These are phyloP conservation scores for Bubo bubo DNA, from an alignment of 2,113 vertebrate species.

Conservation along the genomic window DNA sequence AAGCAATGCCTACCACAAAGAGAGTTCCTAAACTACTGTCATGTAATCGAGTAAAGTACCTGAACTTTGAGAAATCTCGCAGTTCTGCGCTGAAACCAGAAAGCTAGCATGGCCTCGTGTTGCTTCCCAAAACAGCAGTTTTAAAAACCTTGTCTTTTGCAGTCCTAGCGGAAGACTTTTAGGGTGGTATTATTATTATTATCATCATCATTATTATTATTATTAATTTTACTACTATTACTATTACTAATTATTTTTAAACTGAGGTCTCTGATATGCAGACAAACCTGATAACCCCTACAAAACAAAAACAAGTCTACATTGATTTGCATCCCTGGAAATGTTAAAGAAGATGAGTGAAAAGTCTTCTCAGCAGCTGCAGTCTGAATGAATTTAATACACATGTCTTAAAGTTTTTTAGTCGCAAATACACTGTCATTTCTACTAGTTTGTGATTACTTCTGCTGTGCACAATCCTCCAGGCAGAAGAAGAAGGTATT, in stretches of 20 bases:
- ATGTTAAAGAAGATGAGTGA: accelerated
- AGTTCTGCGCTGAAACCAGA: slow-evolving; percentile 33
- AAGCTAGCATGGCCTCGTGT: background rate
- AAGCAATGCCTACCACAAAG: slow-evolving; percentile 84
- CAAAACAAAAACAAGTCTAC: background rate
- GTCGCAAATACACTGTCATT: background rate
- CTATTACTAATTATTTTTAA: background rate
- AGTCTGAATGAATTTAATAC: background rate
- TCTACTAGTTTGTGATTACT: background rate
- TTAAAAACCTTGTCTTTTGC: background rate
- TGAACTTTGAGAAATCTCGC: slow-evolving; percentile 84
- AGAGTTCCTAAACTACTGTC: slow-evolving; percentile 87
- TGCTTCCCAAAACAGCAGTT: accelerated
- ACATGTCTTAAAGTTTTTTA: background rate
- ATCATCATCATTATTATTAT: background rate
- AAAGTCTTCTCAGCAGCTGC: background rate
- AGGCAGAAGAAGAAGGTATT: background rate
- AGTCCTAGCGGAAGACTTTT: background rate
- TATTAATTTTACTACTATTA: background rate
- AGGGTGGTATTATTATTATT: background rate
- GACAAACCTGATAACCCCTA: background rate
- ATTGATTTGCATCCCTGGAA: background rate
- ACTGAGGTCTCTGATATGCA: accelerated
- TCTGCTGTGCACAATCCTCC: background rate
- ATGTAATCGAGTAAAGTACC: slow-evolving; percentile 87